These are phyloP conservation scores for Ephydatia muelleri DNA, from an alignment of 37 sponge, comb jelly and placozoan genomes.

Conservation along the genomic window DNA sequence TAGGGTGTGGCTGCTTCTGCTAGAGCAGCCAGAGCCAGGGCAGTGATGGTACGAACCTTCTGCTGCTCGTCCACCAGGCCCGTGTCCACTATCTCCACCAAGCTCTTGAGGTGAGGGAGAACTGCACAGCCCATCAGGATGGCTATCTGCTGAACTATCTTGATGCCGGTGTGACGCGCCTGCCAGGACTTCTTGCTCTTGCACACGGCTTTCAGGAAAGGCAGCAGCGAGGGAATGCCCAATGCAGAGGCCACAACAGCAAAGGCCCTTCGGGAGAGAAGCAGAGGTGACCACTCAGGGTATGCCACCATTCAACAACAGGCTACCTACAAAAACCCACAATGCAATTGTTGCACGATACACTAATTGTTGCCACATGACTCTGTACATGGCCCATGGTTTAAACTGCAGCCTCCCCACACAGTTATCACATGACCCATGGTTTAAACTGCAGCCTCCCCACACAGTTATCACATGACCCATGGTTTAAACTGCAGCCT, in stretches of 20 bases:
- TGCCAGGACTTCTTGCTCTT: constrained; percentile 99
- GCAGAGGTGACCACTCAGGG: background rate
- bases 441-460: too few species aligned
- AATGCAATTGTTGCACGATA: too few species aligned
- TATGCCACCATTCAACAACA: background rate
- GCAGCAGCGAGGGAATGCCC: constrained; percentile 97
- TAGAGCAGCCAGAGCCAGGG: constrained; percentile 96
- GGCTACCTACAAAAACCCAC: background rate
- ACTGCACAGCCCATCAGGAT: constrained; percentile 99
- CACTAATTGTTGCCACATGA: too few species aligned
- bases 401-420: too few species aligned
- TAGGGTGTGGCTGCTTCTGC: constrained; percentile 99
- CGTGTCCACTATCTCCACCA: constrained; percentile 98
- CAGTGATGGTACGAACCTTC: constrained; percentile 99
- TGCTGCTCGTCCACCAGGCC: constrained; percentile 98
- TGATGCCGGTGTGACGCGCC: constrained; percentile 97
- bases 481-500: too few species aligned
- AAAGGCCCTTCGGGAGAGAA: constrained; percentile 79
- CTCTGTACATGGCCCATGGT: too few species aligned
- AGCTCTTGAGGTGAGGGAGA: constrained; percentile 90
- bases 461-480: too few species aligned
- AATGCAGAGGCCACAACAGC: constrained; percentile 99
- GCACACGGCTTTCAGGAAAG: constrained; percentile 99
- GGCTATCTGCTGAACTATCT: constrained; percentile 98
- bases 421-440: too few species aligned